Evolutionary conservation across 2,797 vertebrate species (phyloP).

Genomic region (Neostethus bicornis): DNA sequence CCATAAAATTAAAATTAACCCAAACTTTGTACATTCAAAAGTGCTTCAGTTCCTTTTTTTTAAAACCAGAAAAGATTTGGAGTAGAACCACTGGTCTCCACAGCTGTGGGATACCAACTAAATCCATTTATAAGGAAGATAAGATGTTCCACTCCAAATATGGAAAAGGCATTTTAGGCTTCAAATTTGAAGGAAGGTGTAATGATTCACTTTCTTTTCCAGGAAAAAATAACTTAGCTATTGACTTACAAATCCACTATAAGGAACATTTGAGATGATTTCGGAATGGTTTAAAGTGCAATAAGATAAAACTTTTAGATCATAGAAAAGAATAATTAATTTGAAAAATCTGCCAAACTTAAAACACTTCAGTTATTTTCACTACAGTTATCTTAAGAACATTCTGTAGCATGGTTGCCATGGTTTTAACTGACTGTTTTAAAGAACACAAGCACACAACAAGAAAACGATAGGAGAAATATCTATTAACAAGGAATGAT

Average conservation of each 20-base stretch:
- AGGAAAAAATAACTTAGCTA: slow-evolving; percentile 52
- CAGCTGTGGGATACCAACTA: slow-evolving; percentile 50
- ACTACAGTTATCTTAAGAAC: too few relatives aligned
- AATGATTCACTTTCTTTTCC: slow-evolving; percentile 18
- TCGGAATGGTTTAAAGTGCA: slow-evolving; percentile 39
- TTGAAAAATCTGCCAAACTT: too few relatives aligned
- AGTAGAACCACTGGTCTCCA: slow-evolving; percentile 27
- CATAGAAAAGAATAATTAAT: too few relatives aligned
- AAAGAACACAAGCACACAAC: too few relatives aligned
- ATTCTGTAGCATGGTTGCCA: too few relatives aligned
- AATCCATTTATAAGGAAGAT: slow-evolving; percentile 56
- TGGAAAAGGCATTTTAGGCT: slow-evolving; percentile 61
- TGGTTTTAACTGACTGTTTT: too few relatives aligned
- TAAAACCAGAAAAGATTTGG: slow-evolving; percentile 13
- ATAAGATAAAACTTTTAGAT: too few relatives aligned
- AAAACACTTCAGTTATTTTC: too few relatives aligned
- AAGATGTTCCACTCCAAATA: slow-evolving; percentile 79
- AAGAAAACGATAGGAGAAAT: too few relatives aligned
- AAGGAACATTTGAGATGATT: slow-evolving; percentile 35
- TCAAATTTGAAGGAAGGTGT: slow-evolving; percentile 40
- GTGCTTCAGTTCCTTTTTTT: slow-evolving; percentile 1
- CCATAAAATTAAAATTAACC: slow-evolving; percentile 6
- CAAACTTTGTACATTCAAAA: too few relatives aligned
- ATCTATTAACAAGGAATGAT: too few relatives aligned
- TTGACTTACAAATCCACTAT: slow-evolving; percentile 40